A percentile compares a stretch with the other conserved stretches of the same genome.
Conservation (phyloP, 2,113 vertebrate species). For the Brachyhypopomus gauderio region DNA sequence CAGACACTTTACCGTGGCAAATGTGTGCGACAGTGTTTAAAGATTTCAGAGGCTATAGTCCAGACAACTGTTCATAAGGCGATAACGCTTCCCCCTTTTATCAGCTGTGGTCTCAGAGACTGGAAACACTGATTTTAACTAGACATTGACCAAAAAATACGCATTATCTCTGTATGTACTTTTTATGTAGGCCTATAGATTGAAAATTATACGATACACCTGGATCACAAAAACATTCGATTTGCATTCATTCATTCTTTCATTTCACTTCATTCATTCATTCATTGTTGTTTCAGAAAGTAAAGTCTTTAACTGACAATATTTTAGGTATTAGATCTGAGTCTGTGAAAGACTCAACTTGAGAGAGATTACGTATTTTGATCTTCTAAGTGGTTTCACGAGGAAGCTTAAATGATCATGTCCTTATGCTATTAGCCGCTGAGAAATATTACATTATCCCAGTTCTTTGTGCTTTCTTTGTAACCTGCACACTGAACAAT, state of each 20-base stretch:
- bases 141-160: background rate
- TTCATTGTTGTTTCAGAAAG: no score
- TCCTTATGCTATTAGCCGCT: slow-evolving; percentile 71
- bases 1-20: no score
- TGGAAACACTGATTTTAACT: background rate
- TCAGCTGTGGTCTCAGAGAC: background rate
- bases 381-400: slow-evolving; percentile 66
- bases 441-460: slow-evolving; percentile 66
- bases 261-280: no score
- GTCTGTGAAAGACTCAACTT: slow-evolving; percentile 55
- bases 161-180: no score
- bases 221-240: background rate
- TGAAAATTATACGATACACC: no score
- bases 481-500: slow-evolving; percentile 74
- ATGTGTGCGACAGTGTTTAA: no score
- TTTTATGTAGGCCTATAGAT: no score
- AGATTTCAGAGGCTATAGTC: no score
- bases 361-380: slow-evolving; percentile 56
- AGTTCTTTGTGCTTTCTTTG: slow-evolving; percentile 55
- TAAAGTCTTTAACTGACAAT: no score
- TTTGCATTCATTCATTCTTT: background rate
- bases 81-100: background rate
- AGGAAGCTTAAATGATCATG: slow-evolving; percentile 70
- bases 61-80: background rate
- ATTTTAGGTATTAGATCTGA: slow-evolving; percentile 5